phyloP scores from a whole-genome alignment of 2,113 vertebrate species.

The Chionodraco myersi region DNA sequence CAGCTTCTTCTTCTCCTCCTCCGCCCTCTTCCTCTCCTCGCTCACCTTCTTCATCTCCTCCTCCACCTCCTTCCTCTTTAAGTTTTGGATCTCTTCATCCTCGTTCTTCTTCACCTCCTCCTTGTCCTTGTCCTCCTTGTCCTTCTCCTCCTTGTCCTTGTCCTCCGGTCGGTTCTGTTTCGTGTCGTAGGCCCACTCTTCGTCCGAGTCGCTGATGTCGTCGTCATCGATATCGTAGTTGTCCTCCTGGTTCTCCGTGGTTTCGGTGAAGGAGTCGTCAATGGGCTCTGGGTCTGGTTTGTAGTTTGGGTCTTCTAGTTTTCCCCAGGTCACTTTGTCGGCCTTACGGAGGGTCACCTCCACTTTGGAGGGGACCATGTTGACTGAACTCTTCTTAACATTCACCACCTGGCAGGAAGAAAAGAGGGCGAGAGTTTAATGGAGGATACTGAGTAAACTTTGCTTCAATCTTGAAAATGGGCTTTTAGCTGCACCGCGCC shows the following conservation, averaged over 20 bases:
- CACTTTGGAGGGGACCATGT: slow-evolving; percentile 92
- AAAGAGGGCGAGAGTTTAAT: too few species aligned
- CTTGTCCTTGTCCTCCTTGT: accelerated
- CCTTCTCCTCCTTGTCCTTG: too few species aligned
- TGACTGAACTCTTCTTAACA: slow-evolving; percentile 86
- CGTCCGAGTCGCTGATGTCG: slow-evolving; percentile 87
- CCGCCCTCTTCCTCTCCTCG: slow-evolving; percentile 47
- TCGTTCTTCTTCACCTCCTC: background rate
- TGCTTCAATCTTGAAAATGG: background rate
- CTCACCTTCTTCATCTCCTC: slow-evolving; percentile 61
- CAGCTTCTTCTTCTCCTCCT: slow-evolving; percentile 49
- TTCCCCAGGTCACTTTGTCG: slow-evolving; percentile 89
- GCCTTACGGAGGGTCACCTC: slow-evolving; percentile 91
- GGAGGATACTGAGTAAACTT: background rate
- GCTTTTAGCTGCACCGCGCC: too few species aligned
- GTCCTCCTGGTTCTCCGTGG: background rate
- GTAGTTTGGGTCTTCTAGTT: slow-evolving; percentile 88
- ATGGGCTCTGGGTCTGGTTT: slow-evolving; percentile 57
- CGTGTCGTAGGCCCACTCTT: slow-evolving; percentile 72
- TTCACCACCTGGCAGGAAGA: slow-evolving; percentile 84
- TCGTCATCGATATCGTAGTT: slow-evolving; percentile 84
- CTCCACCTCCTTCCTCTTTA: slow-evolving; percentile 64
- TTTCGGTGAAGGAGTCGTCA: slow-evolving; percentile 28
- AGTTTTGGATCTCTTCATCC: slow-evolving; percentile 2
- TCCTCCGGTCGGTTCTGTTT: slow-evolving; percentile 11